Percentiles rank a stretch among this genome's conserved stretches.
Conservation (phyloP, 2,888 invertebrate species). For the Mythimna loreyi region DNA sequence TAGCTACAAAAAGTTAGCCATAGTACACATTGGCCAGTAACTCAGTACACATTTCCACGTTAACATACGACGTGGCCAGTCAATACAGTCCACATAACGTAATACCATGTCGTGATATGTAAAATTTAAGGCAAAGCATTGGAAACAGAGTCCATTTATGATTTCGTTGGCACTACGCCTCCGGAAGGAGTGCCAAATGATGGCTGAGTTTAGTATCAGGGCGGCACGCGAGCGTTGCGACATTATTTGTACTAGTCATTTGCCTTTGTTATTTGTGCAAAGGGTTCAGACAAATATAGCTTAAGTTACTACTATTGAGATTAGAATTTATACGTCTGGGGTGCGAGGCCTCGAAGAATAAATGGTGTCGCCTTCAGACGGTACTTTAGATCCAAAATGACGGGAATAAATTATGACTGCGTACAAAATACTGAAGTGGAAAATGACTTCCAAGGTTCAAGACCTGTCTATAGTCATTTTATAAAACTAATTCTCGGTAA, state of each 20-base stretch:
- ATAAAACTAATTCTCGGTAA: constrained; percentile 40
- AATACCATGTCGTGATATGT: constrained; percentile 67
- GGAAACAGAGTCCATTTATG: constrained; percentile 63
- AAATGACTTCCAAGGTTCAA: constrained; percentile 10
- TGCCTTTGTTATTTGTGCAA: constrained; percentile 41
- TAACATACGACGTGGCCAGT: constrained; percentile 16
- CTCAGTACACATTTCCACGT: neutral
- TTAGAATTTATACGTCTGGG: constrained; percentile 57
- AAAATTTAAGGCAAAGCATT: constrained; percentile 65
- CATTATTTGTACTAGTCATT: constrained; percentile 54
- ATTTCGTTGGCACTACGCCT: constrained; percentile 72
- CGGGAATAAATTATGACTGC: constrained; percentile 22
- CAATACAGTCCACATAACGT: constrained; percentile 44
- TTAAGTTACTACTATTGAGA: constrained; percentile 35
- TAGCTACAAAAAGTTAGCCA: neutral
- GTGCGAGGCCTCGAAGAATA: constrained; percentile 9
- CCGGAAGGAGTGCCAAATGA: constrained; percentile 75
- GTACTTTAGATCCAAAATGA: constrained; percentile 17
- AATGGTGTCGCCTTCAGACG: neutral
- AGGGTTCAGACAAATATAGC: constrained; percentile 44
- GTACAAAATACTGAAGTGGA: constrained; percentile 9
- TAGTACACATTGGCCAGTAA: neutral
- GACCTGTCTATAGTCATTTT: constrained; percentile 4
- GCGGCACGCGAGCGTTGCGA: constrained; percentile 64
- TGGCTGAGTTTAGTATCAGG: constrained; percentile 58